Base-by-base conservation (phyloP, 2,888 invertebrate genomes). In the Euclidia mi region DNA sequence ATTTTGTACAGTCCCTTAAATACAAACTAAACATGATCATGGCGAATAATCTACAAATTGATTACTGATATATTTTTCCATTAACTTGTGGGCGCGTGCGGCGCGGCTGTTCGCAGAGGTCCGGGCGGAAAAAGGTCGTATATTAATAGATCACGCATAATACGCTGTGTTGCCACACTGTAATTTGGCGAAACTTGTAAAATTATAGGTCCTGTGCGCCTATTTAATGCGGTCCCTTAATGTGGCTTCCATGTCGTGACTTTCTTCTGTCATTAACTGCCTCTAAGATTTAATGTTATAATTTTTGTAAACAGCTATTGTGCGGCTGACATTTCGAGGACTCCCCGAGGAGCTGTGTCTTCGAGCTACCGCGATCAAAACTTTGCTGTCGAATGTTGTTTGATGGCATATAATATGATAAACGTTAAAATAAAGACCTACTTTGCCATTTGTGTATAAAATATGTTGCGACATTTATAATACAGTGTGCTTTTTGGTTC, bases 181-280 rank as follows among this genome's bases (percentile, higher is more conserved):
- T 51, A 73, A 60, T 66, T 56, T 31, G 41, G 47, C 44, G 42
- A 73, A 73, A 73, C 51, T 65, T 62, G 52, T 40, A 40, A 65
- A 71, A 73, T 69, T 73, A 71, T 71, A 73, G 74, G 56, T 56
- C 62, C 70, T 53, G 44, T 17, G 59, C 25, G 63, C 44, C 14
- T 56, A 50, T 69, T 70, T 69, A 62, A 69, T 73, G 48, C 38
- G 38, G 41, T 43, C n/a, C 62, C 35, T 50, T 72, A 71, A 72
- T 65, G 70, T n/a, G 32, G 40, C 15, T 59, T 59, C 41, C 56
- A 46, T 69, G 69, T 69, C 56, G 71, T 59, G 62, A 50, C 66
- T 60, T 69, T 73, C 58, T 73, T 69, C 56, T 62, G 62, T 59
- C 59, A 65, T 69, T 47, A 35, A 11, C 34, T 43, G 4, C 14